Percentiles rank a stretch among this genome's conserved stretches.
phyloP scores from a whole-genome alignment of 1,140 invertebrate species.

The Acromyrmex echinatior region DNA sequence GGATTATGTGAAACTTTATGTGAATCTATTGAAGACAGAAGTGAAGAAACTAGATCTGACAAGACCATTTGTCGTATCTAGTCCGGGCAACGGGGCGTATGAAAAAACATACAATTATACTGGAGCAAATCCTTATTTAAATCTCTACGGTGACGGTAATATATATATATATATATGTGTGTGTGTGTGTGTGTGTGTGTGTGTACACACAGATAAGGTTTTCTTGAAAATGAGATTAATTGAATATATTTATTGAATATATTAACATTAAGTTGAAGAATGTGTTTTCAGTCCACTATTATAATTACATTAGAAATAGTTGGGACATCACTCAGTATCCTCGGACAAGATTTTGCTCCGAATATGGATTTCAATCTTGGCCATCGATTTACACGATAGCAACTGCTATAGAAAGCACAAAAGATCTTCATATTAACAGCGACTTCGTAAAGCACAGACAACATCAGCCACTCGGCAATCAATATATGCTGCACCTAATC shows the following conservation, averaged over 20 bases:
- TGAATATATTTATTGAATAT: background rate
- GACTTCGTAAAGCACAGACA: slow-evolving; percentile 92
- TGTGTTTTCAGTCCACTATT: slow-evolving; percentile 93
- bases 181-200: no score
- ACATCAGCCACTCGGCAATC: slow-evolving; percentile 92
- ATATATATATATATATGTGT: background rate
- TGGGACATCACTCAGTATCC: slow-evolving; percentile 94
- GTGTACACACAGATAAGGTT: background rate
- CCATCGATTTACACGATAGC: slow-evolving; percentile 90
- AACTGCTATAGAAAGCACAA: slow-evolving; percentile 86
- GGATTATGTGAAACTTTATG: slow-evolving; percentile 96
- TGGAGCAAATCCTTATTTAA: slow-evolving; percentile 92
- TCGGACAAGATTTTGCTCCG: slow-evolving; percentile 95
- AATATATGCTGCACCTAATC: slow-evolving; percentile 88
- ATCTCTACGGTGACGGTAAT: slow-evolving; percentile 95
- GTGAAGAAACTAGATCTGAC: slow-evolving; percentile 89
- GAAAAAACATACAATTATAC: slow-evolving; percentile 92
- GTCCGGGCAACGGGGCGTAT: slow-evolving; percentile 96
- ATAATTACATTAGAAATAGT: slow-evolving; percentile 94
- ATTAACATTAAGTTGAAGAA: background rate
- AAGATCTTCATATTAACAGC: slow-evolving; percentile 89
- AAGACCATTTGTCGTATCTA: slow-evolving; percentile 93
- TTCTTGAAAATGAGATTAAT: background rate
- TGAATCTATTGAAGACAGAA: slow-evolving; percentile 91
- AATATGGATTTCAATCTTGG: slow-evolving; percentile 98